Evolutionary conservation across 2,888 invertebrate species (phyloP), one percentile per base, ranked within the genome.

Genomic region (Atethmia centrago): DNA sequence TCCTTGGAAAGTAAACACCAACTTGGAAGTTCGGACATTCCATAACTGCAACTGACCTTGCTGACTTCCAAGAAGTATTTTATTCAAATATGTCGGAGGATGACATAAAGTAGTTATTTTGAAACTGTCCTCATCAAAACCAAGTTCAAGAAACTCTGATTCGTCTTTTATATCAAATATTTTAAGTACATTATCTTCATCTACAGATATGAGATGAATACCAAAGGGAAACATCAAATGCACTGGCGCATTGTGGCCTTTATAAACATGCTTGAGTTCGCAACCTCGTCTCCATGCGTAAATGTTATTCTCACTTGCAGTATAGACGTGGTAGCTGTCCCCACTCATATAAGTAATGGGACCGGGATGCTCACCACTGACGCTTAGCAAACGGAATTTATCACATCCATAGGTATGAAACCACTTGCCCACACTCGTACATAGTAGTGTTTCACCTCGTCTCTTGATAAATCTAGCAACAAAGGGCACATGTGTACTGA

Each of bases 61-160:
- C 73, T 97, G 97, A 85, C 99, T 99, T 1, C 98, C 99, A 56
- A 99, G 94, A 45, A 99, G 92, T 77, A 99, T 97, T 92, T 99
- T 99, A 92, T 99, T 99, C 25, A 99, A 93, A 92, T 99, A 99
- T 0, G 99, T 99, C 40, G 97, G 98, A 0, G 99, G 99, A 96
- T 99, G 99, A 73, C 98, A 96, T n/a, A 99, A 82, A 0, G 98
- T 96, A 0, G 98, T 98, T 47, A 99, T 97, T 87, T 97, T 96
- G 90, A 99, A 99, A n/a, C 95, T 94, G 0, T 96, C 93, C 21
- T 96, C 96, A 72, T 97, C 96, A 88, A 98, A 98, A 12, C 96
- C 97, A 2, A 98, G 92, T 88, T 98, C 98, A 42, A 98, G 91
- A 84, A 97, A 97, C 55, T 97, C 92, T 75, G 97, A 97, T 93